A percentile compares a stretch with the other conserved stretches of the same genome.
Conservation (phyloP, 2,888 invertebrate genomes). For the Brachyopa scutellaris region DNA sequence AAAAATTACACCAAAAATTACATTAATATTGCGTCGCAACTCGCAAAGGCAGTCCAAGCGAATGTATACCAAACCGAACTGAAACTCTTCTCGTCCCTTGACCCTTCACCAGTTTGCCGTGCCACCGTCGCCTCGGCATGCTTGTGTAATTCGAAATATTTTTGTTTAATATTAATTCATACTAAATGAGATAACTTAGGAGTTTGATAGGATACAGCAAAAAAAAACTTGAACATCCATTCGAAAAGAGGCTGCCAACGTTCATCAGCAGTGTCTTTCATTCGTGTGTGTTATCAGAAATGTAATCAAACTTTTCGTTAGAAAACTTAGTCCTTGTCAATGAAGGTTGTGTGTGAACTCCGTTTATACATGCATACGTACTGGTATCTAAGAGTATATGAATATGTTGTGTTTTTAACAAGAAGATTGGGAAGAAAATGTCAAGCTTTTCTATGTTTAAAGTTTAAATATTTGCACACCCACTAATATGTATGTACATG, state of each 20-base stretch:
- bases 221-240: not conserved
- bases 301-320: conserved; percentile 61
- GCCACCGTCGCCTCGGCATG: too few species aligned
- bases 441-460: not conserved
- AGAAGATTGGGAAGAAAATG: not conserved
- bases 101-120: conserved; percentile 17
- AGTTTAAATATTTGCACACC: conserved; percentile 24
- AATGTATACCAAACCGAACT: not conserved
- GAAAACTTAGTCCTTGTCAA: conserved; percentile 43
- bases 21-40: conserved; percentile 26
- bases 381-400: too few species aligned
- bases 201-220: conserved; percentile 35
- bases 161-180: conserved; percentile 34
- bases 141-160: conserved; percentile 24
- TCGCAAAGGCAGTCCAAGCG: too few species aligned
- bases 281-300: conserved; percentile 54
- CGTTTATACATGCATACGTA: not conserved
- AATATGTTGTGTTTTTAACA: not conserved
- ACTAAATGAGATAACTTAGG: conserved; percentile 24
- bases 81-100: conserved; percentile 7
- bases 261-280: not conserved
- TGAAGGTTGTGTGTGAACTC: not conserved
- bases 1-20: conserved; percentile 39
- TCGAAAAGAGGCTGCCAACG: conserved; percentile 21
- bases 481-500: not conserved